These are phyloP conservation scores for Sogatella furcifera DNA, from an alignment of 1,140 invertebrate species.

Conservation along the genomic window DNA sequence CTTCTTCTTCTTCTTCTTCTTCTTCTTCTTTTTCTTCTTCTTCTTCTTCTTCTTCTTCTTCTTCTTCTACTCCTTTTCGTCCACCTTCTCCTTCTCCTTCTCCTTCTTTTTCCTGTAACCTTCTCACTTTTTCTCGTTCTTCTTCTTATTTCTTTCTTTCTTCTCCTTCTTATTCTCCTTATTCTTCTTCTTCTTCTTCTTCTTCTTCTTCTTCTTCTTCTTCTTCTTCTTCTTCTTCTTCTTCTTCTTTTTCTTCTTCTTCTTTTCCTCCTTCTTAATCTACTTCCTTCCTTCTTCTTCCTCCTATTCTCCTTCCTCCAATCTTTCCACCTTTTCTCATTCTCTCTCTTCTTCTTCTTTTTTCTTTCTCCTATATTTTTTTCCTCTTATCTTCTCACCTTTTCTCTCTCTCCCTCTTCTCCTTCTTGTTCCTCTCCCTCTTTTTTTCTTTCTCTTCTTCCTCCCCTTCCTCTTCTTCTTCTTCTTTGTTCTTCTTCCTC, in stretches of 20 bases:
- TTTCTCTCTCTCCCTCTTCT: no score
- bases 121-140: background rate
- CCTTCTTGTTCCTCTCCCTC: no score
- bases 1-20: background rate
- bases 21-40: background rate
- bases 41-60: background rate
- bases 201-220: background rate
- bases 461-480: background rate
- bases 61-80: background rate
- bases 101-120: background rate
- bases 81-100: background rate
- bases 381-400: background rate
- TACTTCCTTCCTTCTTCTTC: background rate
- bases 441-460: background rate
- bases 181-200: background rate
- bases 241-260: background rate
- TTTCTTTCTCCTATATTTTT: background rate
- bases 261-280: background rate
- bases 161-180: background rate
- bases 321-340: background rate
- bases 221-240: background rate
- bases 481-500: no score
- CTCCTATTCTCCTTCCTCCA: background rate
- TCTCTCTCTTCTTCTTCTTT: background rate
- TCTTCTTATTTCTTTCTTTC: background rate